phyloP scores from a whole-genome alignment of 2,797 vertebrate genomes.

The Picus viridis region DNA sequence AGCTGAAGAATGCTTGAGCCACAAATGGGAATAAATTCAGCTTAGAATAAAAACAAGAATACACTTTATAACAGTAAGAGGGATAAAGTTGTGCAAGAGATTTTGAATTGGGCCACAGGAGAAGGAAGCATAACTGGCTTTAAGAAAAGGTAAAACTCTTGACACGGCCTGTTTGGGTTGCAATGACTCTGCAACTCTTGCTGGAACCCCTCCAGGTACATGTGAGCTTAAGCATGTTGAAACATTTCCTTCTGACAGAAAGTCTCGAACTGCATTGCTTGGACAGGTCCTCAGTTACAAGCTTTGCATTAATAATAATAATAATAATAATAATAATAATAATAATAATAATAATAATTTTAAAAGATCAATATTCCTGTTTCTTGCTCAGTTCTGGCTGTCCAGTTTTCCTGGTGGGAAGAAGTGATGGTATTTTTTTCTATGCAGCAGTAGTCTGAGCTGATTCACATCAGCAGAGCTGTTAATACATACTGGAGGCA shows the following conservation, averaged over 20 bases:
- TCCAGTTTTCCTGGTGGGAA: neutral
- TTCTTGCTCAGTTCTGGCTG: neutral
- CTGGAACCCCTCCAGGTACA: neutral
- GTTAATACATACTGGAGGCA: neutral
- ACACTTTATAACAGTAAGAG: neutral
- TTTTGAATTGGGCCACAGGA: neutral
- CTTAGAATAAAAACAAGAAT: constrained; percentile 13
- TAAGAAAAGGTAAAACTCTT: neutral
- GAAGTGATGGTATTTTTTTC: neutral
- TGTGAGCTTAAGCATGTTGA: rapidly evolving
- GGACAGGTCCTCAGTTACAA: neutral
- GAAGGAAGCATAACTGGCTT: neutral
- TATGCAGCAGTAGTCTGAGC: neutral
- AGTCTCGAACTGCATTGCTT: neutral
- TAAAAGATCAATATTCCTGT: neutral
- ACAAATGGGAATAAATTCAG: neutral
- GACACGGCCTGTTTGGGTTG: neutral
- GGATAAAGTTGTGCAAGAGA: constrained; percentile 1
- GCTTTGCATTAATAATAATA: neutral
- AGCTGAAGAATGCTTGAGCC: neutral
- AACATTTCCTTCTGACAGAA: neutral
- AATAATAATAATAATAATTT: neutral
- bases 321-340: no score
- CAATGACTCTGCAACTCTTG: neutral
- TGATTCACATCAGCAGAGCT: neutral